A percentile compares a stretch with the other conserved stretches of the same genome.
Conservation (phyloP, 2,888 invertebrate species). For the Andrena fulva region DNA sequence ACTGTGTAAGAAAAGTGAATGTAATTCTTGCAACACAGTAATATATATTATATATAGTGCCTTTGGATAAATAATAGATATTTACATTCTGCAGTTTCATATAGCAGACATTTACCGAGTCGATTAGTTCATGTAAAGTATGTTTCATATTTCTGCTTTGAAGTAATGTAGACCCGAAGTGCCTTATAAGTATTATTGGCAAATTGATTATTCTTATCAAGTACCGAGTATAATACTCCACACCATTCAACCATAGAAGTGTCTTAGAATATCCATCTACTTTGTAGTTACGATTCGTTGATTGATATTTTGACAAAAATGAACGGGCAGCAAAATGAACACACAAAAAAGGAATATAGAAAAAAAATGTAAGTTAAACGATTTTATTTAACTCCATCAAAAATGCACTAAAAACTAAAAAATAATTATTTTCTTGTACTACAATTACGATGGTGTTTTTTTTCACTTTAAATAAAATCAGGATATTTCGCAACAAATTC, state of each 20-base stretch:
- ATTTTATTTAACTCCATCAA: no score
- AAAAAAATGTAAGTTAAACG: no score
- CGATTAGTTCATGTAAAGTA: constrained; percentile 30
- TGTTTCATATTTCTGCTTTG: constrained; percentile 50
- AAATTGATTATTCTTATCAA: constrained; percentile 17
- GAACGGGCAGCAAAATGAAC: no score
- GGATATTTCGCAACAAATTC: no score
- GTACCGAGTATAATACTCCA: background rate
- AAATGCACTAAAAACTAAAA: no score
- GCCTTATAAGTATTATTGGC: constrained; percentile 41
- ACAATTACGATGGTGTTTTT: no score
- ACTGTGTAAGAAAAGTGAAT: constrained; percentile 37
- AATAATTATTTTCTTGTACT: no score
- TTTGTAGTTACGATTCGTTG: no score
- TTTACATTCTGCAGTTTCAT: constrained; percentile 42
- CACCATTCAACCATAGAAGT: background rate
- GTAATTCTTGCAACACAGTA: constrained; percentile 40
- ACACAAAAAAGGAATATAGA: no score
- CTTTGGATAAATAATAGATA: constrained; percentile 64
- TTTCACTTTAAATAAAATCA: no score
- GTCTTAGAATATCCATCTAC: background rate
- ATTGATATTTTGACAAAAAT: no score
- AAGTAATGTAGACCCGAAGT: constrained; percentile 32
- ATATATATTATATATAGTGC: constrained; percentile 68
- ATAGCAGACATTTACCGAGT: constrained; percentile 40